Evolutionary conservation across 2,888 invertebrate species (phyloP).

Genomic region (Mesorhabditis spiculigera): DNA sequence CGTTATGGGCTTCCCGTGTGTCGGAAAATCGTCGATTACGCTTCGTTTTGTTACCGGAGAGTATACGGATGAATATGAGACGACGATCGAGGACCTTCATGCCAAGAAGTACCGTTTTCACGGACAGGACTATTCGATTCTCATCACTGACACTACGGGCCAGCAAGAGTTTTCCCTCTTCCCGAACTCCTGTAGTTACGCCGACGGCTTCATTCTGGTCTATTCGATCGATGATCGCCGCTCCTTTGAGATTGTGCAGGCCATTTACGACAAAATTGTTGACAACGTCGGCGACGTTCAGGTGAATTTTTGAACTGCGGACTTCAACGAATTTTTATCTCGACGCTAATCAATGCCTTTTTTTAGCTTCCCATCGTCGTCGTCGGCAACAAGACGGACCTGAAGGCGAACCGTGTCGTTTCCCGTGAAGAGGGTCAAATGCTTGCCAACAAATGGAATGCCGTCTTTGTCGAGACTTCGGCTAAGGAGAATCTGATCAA

Average conservation of each 20-base stretch:
- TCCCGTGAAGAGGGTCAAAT: conserved; percentile 23
- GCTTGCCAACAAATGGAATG: conserved; percentile 33
- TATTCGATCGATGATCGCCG: conserved; percentile 79
- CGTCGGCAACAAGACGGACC: conserved; percentile 94
- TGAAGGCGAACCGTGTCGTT: conserved; percentile 65
- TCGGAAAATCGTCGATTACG: conserved; percentile 66
- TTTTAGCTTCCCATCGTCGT: conserved; percentile 89
- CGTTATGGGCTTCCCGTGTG: conserved; percentile 49
- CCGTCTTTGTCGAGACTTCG: conserved; percentile 34
- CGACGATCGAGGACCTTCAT: conserved; percentile 96
- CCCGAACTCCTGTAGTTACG: conserved; percentile 92
- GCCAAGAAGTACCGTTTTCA: conserved; percentile 73
- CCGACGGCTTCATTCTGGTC: conserved; percentile 94
- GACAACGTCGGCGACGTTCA: conserved; percentile 92
- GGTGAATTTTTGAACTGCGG: conserved; percentile 66
- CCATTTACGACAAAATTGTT: conserved; percentile 89
- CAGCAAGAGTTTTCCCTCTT: conserved; percentile 96
- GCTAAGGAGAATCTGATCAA: conserved; percentile 24
- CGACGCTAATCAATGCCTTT: conserved; percentile 55
- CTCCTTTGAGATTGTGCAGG: conserved; percentile 86
- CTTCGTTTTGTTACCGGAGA: conserved; percentile 96
- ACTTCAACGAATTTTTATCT: background rate
- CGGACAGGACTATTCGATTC: conserved; percentile 91
- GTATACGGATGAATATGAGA: conserved; percentile 96
- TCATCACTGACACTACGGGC: conserved; percentile 82